Base-by-base conservation (phyloP, 1,140 invertebrate genomes). In the Aphelenchoides avenae region DNA sequence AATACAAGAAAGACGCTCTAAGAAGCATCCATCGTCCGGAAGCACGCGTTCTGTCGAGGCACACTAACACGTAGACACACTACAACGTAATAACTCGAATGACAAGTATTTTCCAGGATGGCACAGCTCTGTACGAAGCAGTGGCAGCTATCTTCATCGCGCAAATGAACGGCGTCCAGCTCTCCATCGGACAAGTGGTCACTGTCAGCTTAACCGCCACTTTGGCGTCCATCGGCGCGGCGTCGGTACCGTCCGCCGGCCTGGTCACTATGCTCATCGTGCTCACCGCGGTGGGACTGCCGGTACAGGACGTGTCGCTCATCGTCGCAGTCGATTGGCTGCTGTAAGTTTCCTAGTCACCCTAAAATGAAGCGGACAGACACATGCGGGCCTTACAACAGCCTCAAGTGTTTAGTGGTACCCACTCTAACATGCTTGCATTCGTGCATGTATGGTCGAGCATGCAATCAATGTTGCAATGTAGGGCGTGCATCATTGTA, bases 191-290 rank as follows among this genome's bases (percentile, higher is more conserved):
- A 22, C 78, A 82, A 69, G 76, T 84, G 30, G 82, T 94, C 42
- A 89, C 89, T 77, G 72, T 41, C 69, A 89, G 89, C 78, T 85
- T 94, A 56, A 91, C 90, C 1, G 88, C 90, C 2, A 93, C 89
- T 15, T 87, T 90, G n/a, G 92, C 91, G 0, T 91, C 89, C 67
- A 92, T 96, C 71, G 92, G 92, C 50, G 90, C 91, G 9, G 91
- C 92, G 5, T 89, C 91, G 27, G 91, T 95, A 63, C 92, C 92
- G 1, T 27, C 29, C 22, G 90, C 91, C 24, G 90, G 90, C 1
- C 80, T 91, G 41, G 89, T 94, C n/a, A 94, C 91, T 43, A 92
- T 95, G 89, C 87, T 94, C 26, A 93, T 96, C 85, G 91, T 96
- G 22, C 79, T 95, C 47, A 90, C 91, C 71, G 89, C 90, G 3